Conservation (phyloP, 2,888 invertebrate species). For the Altica lythri region DNA sequence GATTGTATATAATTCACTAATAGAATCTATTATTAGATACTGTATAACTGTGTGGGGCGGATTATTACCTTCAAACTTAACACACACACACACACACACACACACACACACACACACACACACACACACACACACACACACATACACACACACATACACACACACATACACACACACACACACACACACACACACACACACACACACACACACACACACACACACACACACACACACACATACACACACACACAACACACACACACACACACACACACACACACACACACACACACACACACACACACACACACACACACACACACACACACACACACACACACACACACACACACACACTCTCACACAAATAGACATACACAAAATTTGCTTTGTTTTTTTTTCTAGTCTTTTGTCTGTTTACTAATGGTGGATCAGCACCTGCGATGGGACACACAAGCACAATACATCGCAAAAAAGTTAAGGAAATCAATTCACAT, state of each 20-base stretch:
- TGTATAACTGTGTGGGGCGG: too few species aligned
- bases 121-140: neutral
- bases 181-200: neutral
- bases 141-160: neutral
- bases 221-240: neutral
- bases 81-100: neutral
- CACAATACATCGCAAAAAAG: too few species aligned
- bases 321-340: neutral
- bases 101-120: neutral
- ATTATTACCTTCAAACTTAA: neutral
- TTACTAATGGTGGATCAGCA: too few species aligned
- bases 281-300: neutral
- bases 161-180: neutral
- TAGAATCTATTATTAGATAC: too few species aligned
- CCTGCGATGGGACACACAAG: too few species aligned
- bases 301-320: neutral
- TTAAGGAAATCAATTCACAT: too few species aligned
- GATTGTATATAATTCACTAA: too few species aligned
- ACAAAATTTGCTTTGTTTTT: too few species aligned
- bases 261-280: neutral
- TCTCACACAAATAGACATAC: too few species aligned
- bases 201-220: neutral
- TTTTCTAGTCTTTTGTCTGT: too few species aligned
- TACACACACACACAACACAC: neutral
- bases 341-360: neutral